These are phyloP conservation scores for Epirrhoe tristata DNA, from an alignment of 2,888 invertebrate genomes.

Conservation along the genomic window DNA sequence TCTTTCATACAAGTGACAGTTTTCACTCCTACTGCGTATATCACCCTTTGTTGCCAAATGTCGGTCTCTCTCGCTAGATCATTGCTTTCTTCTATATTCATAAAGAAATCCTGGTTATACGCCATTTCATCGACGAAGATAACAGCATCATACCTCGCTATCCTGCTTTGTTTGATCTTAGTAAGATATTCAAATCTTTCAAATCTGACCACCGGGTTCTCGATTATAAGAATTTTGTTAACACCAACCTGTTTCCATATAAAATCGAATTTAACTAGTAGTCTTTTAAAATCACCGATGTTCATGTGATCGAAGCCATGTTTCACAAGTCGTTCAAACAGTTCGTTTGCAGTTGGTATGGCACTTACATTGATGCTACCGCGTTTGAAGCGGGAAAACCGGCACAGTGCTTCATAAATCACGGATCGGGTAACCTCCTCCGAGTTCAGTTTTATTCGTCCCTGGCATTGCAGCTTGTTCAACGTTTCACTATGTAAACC, in stretches of 20 bases:
- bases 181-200: constrained; percentile 58
- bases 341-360: constrained; percentile 49
- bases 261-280: constrained; percentile 54
- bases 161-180: constrained; percentile 41
- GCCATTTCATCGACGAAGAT: constrained; percentile 50
- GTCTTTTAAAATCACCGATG: constrained; percentile 51
- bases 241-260: constrained; percentile 49
- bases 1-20: constrained; percentile 32
- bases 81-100: constrained; percentile 18
- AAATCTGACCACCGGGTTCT: constrained; percentile 53
- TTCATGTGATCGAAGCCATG: constrained; percentile 48
- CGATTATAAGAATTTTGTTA: constrained; percentile 48
- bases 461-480: background rate
- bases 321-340: constrained; percentile 44
- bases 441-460: constrained; percentile 9
- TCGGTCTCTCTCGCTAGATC: constrained; percentile 12
- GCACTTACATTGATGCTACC: constrained; percentile 7
- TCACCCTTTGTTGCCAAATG: constrained; percentile 34
- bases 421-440: constrained; percentile 44
- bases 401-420: constrained; percentile 45
- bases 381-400: constrained; percentile 40
- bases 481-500: constrained; percentile 40
- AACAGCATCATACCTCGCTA: constrained; percentile 30
- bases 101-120: constrained; percentile 27
- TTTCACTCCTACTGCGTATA: constrained; percentile 45